These are phyloP conservation scores for Nudaria mundana DNA, from an alignment of 2,888 invertebrate species.

Conservation along the genomic window DNA sequence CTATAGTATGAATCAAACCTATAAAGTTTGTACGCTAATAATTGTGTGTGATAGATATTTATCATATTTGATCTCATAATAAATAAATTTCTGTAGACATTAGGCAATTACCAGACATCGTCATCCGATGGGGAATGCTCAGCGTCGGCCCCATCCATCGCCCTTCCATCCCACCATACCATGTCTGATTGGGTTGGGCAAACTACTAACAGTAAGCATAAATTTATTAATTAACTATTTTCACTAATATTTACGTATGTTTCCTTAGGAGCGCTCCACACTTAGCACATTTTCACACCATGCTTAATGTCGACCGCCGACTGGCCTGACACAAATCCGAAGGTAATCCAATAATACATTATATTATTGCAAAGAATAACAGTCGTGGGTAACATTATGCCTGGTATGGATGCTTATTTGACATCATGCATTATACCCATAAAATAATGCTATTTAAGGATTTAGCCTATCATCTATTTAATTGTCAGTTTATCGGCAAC, in stretches of 20 bases:
- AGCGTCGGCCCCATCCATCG: slow-evolving; percentile 82
- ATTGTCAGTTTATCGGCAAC: too few relatives aligned
- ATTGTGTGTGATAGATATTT: too few relatives aligned
- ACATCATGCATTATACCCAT: not conserved
- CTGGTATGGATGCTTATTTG: slow-evolving; percentile 1
- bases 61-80: slow-evolving; percentile 11
- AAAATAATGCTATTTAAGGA: too few relatives aligned
- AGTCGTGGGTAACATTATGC: slow-evolving; percentile 2
- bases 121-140: slow-evolving; percentile 85
- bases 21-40: too few relatives aligned
- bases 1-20: too few relatives aligned
- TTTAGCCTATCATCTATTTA: too few relatives aligned
- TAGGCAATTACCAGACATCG: slow-evolving; percentile 74
- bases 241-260: slow-evolving; percentile 8
- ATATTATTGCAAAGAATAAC: not conserved
- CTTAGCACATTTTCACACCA: slow-evolving; percentile 6
- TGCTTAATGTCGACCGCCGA: slow-evolving; percentile 6
- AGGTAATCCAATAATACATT: slow-evolving; percentile 7
- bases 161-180: slow-evolving; percentile 76
- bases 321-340: slow-evolving; percentile 2
- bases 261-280: slow-evolving; percentile 5
- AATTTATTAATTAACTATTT: slow-evolving; percentile 25
- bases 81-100: slow-evolving; percentile 60
- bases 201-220: slow-evolving; percentile 89
- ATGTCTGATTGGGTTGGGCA: slow-evolving; percentile 93